Conservation (phyloP, 2,888 invertebrate species). For the Sericinus montela region DNA sequence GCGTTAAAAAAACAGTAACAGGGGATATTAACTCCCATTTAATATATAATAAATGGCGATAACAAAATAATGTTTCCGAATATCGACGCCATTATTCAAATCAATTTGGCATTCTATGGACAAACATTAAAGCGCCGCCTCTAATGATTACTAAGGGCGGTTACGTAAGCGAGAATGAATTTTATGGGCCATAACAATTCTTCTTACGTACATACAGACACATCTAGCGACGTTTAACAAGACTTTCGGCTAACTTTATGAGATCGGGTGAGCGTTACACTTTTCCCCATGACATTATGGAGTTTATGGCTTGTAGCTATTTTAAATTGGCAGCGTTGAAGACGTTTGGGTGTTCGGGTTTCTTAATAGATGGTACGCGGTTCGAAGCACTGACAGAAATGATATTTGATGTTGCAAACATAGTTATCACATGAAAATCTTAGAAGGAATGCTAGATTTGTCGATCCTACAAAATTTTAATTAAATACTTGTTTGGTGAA, state of each 20-base stretch:
- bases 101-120: not conserved
- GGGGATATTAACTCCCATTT: not conserved
- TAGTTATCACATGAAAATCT: too few relatives aligned
- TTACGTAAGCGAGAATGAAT: conserved; percentile 14
- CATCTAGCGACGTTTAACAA: not conserved
- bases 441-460: too few relatives aligned
- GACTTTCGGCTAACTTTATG: not conserved
- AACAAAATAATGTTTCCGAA: not conserved
- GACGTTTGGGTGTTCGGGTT: too few relatives aligned
- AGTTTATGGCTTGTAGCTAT: too few relatives aligned
- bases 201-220: not conserved
- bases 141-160: conserved; percentile 5
- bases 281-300: not conserved
- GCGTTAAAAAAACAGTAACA: not conserved
- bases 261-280: not conserved
- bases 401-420: too few relatives aligned
- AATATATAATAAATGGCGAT: conserved; percentile 7
- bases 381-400: too few relatives aligned
- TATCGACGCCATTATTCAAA: not conserved
- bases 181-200: conserved; percentile 26
- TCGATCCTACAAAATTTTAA: too few relatives aligned
- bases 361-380: too few relatives aligned
- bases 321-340: too few relatives aligned
- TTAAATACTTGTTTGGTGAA: too few relatives aligned
- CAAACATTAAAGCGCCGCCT: not conserved